Conservation (phyloP, 2,113 vertebrate genomes). For the Anolis sagrei region DNA sequence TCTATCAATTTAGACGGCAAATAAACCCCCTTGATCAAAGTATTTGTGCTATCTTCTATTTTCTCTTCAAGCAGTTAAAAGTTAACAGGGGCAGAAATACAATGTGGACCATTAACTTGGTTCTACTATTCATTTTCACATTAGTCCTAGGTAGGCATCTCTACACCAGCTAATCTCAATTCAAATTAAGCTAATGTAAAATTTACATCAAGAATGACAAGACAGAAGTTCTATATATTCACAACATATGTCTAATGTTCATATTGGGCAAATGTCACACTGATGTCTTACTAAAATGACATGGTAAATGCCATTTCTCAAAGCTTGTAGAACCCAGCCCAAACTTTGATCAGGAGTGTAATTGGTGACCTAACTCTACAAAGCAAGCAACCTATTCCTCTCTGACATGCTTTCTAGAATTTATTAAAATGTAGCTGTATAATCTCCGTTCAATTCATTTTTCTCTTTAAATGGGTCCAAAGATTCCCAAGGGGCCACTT, state of each 20-base stretch:
- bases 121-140: neutral
- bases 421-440: no score
- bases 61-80: neutral
- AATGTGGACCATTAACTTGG: neutral
- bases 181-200: neutral
- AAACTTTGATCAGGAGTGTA: neutral
- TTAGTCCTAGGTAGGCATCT: neutral
- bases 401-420: neutral
- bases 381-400: neutral
- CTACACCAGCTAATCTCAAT: slow-evolving; percentile 7
- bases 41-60: neutral
- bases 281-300: neutral
- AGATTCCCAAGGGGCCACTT: neutral
- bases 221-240: neutral
- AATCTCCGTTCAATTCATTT: neutral
- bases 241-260: neutral
- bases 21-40: no score
- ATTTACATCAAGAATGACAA: neutral
- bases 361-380: neutral
- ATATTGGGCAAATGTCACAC: neutral
- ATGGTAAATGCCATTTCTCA: neutral
- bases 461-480: neutral
- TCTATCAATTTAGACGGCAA: no score
- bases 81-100: neutral
- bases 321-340: neutral